Evolutionary conservation across 2,888 invertebrate genomes (phyloP).

Genomic region (Hedya salicella): DNA sequence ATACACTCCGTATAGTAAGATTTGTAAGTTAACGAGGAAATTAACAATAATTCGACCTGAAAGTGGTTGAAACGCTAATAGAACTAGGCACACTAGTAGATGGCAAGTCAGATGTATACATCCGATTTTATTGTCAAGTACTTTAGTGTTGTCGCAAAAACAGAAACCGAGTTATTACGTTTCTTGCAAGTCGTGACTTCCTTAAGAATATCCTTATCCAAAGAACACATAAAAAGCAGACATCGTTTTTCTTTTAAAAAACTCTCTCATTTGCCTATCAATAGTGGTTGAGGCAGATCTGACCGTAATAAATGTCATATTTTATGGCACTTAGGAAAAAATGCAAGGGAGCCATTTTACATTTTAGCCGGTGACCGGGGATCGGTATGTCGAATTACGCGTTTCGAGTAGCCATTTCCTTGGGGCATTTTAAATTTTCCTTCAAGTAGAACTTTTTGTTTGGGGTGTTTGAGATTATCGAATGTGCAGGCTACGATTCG

Average conservation of each 20-base stretch:
- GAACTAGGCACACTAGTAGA: neutral
- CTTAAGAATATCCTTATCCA: constrained; percentile 78
- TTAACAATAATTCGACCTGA: too few species aligned
- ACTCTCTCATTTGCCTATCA: constrained; percentile 85
- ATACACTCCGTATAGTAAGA: too few species aligned
- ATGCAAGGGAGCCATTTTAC: constrained; percentile 85
- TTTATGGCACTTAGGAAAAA: constrained; percentile 84
- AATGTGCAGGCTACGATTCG: constrained; percentile 3
- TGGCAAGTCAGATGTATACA: neutral
- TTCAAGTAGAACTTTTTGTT: constrained; percentile 27
- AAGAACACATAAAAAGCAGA: constrained; percentile 84
- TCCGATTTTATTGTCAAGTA: constrained; percentile 7
- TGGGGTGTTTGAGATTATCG: constrained; percentile 33
- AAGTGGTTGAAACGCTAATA: too few species aligned
- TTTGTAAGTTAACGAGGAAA: too few species aligned
- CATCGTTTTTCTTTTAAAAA: constrained; percentile 85
- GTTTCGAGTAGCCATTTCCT: constrained; percentile 78
- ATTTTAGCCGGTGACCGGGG: constrained; percentile 81
- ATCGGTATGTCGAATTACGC: constrained; percentile 79
- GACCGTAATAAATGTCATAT: constrained; percentile 85
- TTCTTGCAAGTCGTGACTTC: constrained; percentile 69
- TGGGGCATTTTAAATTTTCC: constrained; percentile 71
- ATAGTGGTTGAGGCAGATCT: constrained; percentile 84
- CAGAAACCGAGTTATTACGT: constrained; percentile 64
- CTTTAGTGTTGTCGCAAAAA: constrained; percentile 50